Evolutionary conservation across 2,888 invertebrate species (phyloP).

Genomic region (Macrophya annulata): DNA sequence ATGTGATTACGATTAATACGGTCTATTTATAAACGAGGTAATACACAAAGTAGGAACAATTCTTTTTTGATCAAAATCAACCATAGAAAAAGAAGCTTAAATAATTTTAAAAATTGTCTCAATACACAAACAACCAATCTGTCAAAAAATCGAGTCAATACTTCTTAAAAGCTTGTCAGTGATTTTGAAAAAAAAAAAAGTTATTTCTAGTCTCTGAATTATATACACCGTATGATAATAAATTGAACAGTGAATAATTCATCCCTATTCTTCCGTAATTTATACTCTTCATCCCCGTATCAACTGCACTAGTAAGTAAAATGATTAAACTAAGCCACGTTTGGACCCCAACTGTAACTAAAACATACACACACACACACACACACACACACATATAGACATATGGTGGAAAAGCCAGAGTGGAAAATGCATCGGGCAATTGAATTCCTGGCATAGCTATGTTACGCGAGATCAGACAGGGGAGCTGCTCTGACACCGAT

Average conservation of each 20-base stretch:
- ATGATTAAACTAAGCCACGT: not conserved
- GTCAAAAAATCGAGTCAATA: too few species aligned
- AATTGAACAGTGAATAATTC: conserved; percentile 1
- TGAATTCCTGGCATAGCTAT: conserved; percentile 73
- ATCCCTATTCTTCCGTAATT: not conserved
- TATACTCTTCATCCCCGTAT: not conserved
- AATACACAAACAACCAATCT: too few species aligned
- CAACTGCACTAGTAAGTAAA: not conserved
- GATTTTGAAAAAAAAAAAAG: too few species aligned
- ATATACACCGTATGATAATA: not conserved
- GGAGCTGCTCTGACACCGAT: conserved; percentile 32
- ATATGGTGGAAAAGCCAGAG: not conserved
- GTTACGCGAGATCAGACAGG: conserved; percentile 31
- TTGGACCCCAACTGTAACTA: not conserved
- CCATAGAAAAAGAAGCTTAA: too few species aligned
- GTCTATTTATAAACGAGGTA: not conserved
- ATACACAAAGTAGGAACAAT: too few species aligned
- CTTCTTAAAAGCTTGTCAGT: too few species aligned
- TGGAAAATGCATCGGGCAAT: conserved; percentile 63
- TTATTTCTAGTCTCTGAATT: too few species aligned
- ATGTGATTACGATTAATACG: not conserved
- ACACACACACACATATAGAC: not conserved
- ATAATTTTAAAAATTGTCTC: too few species aligned
- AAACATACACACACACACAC: not conserved
- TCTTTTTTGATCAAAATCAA: too few species aligned